These are phyloP conservation scores for Drosophila persimilis DNA, from an alignment of 1,140 invertebrate species.

Conservation along the genomic window DNA sequence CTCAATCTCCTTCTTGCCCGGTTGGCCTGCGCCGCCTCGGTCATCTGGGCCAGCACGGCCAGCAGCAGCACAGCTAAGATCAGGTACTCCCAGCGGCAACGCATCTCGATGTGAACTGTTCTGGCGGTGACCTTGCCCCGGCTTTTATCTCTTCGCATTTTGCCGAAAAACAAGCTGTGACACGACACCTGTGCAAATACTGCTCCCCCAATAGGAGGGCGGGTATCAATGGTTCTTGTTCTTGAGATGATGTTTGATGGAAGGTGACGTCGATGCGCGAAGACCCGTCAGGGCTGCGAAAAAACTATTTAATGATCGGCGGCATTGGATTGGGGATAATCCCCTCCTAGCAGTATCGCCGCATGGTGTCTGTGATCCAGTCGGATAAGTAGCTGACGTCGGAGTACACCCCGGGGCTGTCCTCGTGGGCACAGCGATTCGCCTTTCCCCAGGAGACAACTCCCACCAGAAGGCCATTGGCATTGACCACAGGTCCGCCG, in stretches of 20 bases:
- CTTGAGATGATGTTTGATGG: no score
- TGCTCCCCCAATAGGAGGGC: conserved; percentile 25
- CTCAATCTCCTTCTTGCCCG: conserved; percentile 7
- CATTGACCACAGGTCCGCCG: conserved; percentile 86
- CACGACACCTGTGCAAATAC: neutral
- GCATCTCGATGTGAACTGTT: conserved; percentile 50
- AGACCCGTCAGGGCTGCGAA: conserved; percentile 21
- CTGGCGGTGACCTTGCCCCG: conserved; percentile 38
- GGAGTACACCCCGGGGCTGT: conserved; percentile 87
- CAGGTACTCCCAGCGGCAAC: conserved; percentile 52
- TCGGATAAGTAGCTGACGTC: conserved; percentile 81
- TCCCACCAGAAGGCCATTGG: conserved; percentile 84
- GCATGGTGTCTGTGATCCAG: conserved; percentile 72
- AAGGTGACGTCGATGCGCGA: conserved; percentile 23
- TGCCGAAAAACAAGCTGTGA: conserved; percentile 59
- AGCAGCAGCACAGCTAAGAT: conserved; percentile 40
- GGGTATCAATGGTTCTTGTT: conserved; percentile 28
- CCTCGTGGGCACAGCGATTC: conserved; percentile 83
- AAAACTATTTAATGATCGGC: conserved; percentile 3
- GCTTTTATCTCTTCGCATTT: conserved; percentile 58
- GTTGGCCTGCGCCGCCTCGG: neutral
- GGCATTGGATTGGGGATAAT: neutral
- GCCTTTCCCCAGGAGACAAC: conserved; percentile 89
- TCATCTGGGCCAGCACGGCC: conserved; percentile 17
- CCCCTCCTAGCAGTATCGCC: conserved; percentile 43